phyloP scores from a whole-genome alignment of 2,888 invertebrate genomes.

The Meta bourneti region DNA sequence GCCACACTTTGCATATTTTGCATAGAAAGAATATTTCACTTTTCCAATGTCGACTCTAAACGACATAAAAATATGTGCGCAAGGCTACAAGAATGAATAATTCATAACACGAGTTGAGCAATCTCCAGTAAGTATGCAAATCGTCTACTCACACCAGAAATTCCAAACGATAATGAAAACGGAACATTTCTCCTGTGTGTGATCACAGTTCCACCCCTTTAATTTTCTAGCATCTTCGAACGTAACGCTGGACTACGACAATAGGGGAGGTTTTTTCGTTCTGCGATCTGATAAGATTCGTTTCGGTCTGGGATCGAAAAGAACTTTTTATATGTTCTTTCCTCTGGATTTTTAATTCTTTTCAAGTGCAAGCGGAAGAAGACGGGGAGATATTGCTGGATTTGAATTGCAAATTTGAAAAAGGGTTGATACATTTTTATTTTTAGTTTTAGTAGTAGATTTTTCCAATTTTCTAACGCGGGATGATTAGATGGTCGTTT shows the following conservation, averaged over 20 bases:
- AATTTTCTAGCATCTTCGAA: background rate
- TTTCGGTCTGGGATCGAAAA: background rate
- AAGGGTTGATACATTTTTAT: background rate
- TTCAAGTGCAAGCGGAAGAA: background rate
- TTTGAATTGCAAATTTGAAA: background rate
- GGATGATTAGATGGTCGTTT: background rate
- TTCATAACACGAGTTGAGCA: slow-evolving; percentile 38
- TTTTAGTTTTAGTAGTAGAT: background rate
- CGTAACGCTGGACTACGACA: background rate
- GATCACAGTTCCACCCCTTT: background rate
- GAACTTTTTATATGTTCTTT: background rate
- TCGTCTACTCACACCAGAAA: slow-evolving; percentile 29
- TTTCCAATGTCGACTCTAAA: background rate
- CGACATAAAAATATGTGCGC: background rate
- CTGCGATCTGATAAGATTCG: background rate
- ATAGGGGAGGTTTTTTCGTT: background rate
- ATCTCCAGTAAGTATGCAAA: slow-evolving; percentile 44
- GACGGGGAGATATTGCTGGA: background rate
- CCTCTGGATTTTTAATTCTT: background rate
- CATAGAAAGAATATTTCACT: background rate
- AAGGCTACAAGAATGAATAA: slow-evolving; percentile 35
- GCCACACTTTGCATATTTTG: background rate
- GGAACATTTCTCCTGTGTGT: background rate
- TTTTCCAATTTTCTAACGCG: background rate
- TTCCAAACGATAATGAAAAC: slow-evolving; percentile 57